phyloP scores from a whole-genome alignment of 2,888 invertebrate genomes.

The Teleogryllus oceanicus region DNA sequence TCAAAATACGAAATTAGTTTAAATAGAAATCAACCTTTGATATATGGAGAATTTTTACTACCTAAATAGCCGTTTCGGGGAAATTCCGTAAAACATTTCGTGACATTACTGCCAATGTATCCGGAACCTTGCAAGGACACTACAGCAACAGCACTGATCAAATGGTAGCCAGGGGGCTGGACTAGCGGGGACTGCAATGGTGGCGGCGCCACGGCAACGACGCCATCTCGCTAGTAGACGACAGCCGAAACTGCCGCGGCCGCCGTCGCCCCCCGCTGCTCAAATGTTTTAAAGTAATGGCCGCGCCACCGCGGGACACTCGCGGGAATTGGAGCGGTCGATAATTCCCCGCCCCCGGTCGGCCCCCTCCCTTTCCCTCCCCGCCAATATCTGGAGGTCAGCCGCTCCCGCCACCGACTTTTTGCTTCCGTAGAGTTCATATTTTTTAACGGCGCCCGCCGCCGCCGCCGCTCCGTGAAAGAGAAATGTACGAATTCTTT shows the following conservation, averaged over 20 bases:
- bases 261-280: background rate
- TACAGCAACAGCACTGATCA: too few relatives aligned
- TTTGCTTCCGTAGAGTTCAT: background rate
- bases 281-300: slow-evolving; percentile 18
- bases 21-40: too few relatives aligned
- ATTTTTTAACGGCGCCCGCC: background rate
- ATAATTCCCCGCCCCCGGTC: background rate
- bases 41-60: too few relatives aligned
- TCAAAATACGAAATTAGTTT: too few relatives aligned
- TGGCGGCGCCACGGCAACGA: too few relatives aligned
- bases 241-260: background rate
- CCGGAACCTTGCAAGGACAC: too few relatives aligned
- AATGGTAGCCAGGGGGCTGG: too few relatives aligned
- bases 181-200: too few relatives aligned
- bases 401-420: background rate
- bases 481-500: background rate
- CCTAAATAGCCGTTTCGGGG: too few relatives aligned
- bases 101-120: too few relatives aligned
- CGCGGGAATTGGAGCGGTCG: slow-evolving; percentile 18
- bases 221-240: background rate
- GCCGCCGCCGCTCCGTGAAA: background rate
- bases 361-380: background rate
- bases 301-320: background rate
- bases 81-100: too few relatives aligned
- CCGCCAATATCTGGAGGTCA: background rate